Base-by-base conservation (phyloP, 2,888 invertebrate species). In the Caenorhabditis imperialis region DNA sequence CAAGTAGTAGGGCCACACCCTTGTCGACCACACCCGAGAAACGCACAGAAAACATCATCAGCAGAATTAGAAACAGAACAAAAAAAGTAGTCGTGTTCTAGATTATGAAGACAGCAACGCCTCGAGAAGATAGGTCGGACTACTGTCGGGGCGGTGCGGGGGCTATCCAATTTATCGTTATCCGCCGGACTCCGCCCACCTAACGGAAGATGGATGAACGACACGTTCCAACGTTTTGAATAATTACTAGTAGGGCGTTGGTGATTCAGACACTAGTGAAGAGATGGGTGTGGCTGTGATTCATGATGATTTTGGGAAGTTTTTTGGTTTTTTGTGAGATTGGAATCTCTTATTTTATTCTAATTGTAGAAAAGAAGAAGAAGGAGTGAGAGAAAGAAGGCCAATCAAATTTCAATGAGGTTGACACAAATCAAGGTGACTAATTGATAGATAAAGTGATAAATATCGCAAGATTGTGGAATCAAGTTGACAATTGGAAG, bases 371-470 rank as follows among this genome's bases (percentile, higher is more conserved):
- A n/a, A n/a, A n/a, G n/a, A n/a, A n/a, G n/a, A n/a, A n/a, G n/a
- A n/a, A n/a, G n/a, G n/a, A n/a, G n/a, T n/a, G n/a, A n/a, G n/a
- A n/a, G n/a, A n/a, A n/a, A n/a, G n/a, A n/a, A n/a, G n/a, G n/a
- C n/a, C n/a, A n/a, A n/a, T n/a, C n/a, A n/a, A n/a, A 40, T 50
- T 51, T 35, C 20, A 50, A 40, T 53, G 16, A 10, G 20, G 33
- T 23, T 44, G 45, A 65, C 48, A 65, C 47, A 57, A 57, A 65
- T 67, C 67, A 57, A 67, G 57, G 57, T 67, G 67, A 67, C 67
- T 67, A 67, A 67, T 57, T 67, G 57, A 57, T 38, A 67, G 67
- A 67, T 57, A 57, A 51, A 37, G 57, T 67, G 67, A 67, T 51
- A 67, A 37, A 67, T 67, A 67, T 67, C 44, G 37, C 57, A 25